Base-by-base conservation (phyloP, 2,888 invertebrate species). In the Cepaea hortensis region DNA sequence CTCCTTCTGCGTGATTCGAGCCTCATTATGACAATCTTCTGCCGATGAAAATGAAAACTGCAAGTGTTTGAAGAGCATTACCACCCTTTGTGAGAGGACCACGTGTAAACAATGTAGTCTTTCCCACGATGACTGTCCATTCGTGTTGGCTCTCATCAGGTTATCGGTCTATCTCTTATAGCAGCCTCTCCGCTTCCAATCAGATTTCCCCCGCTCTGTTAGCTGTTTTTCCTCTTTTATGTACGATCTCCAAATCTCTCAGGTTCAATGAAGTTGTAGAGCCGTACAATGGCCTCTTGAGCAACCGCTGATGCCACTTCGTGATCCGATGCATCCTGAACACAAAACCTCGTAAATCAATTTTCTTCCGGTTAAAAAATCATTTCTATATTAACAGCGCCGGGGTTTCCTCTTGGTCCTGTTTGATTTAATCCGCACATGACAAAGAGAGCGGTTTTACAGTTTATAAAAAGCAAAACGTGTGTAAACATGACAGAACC, bases 41-140 rank as follows among this genome's bases (percentile, higher is more conserved):
- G 35, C 7, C 23, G 62, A 65, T 70, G 77, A 70, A 68, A 85
- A 85, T 50, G 13, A 77, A 55, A 77, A 55, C 85, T 70, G 3
- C 65, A 65, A 76, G 50, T 85, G 85, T 85, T 85, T 85, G 85
- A 79, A 85, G 68, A 85, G 85, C 85, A 85, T 85, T 85, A 85
- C 70, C 50, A 79, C 85, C 83, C 70, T 85, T 85, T 85, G 79
- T 85, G 55, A 65, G 79, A 11, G 15, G 65, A 55, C 85, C 85
- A 55, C 70, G 68, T 79, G 85, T 79, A 77, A 77, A 85, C 85
- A 85, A 81, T 11, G 20, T 62, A 20, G 65, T 81, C 35, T 81
- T 81, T 81, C 81, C 81, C 81, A 81, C 81, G 81, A 65, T 35
- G 15, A 35, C 18, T n/a, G 70, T 23, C n/a, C 70, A n/a, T 55